These are phyloP conservation scores for Deilephila elpenor DNA, from an alignment of 2,888 invertebrate species.

Conservation along the genomic window DNA sequence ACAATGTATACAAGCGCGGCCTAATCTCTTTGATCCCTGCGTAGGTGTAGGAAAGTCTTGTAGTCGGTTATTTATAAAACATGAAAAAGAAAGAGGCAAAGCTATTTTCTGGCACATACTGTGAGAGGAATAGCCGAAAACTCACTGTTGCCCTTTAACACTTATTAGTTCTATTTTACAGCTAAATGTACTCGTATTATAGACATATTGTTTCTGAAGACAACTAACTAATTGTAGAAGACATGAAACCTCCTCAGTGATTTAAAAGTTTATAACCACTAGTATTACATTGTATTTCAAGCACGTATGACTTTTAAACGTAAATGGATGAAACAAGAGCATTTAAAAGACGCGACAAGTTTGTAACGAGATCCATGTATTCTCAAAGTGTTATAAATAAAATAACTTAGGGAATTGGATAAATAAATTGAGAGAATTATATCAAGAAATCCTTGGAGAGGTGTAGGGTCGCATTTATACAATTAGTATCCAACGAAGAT, in stretches of 20 bases:
- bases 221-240: neutral
- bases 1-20: too few relatives aligned
- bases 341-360: neutral
- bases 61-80: too few relatives aligned
- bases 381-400: neutral
- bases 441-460: too few relatives aligned
- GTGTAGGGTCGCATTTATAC: too few relatives aligned
- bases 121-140: too few relatives aligned
- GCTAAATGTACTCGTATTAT: too few relatives aligned
- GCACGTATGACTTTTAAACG: slow-evolving; percentile 4
- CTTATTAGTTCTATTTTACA: too few relatives aligned
- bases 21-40: too few relatives aligned
- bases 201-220: too few relatives aligned
- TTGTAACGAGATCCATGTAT: neutral
- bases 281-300: slow-evolving; percentile 9
- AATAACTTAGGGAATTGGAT: neutral
- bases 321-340: neutral
- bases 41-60: too few relatives aligned
- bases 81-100: neutral
- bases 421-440: neutral
- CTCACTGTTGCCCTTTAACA: too few relatives aligned
- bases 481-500: too few relatives aligned
- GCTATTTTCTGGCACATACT: neutral
- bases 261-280: neutral
- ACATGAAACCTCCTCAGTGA: neutral